Evolutionary conservation across 2,797 vertebrate genomes (phyloP), one percentile per base, ranked within the genome.

Genomic region (Muraenolepis orangiensis): DNA sequence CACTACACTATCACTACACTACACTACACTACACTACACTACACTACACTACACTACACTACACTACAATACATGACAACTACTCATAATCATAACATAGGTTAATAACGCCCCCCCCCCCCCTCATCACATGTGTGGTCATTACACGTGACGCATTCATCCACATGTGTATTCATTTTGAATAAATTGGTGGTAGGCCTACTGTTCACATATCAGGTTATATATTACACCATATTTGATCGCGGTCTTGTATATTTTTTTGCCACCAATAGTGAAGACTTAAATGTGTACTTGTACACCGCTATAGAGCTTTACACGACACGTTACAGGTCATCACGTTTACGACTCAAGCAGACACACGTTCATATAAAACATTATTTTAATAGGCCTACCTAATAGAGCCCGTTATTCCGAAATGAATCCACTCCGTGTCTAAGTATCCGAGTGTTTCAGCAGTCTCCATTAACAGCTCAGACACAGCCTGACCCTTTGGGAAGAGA

Each of bases 391-490:
- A 69, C n/a, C n/a, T n/a, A n/a, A 34, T 36, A 20, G n/a, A n/a
- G 32, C n/a, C 67, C 34, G 31, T 89, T 81, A 89, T 87, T 80
- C 80, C 91, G 88, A 78, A 85, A 88, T 85, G 81, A 78, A 88
- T 90, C 80, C 87, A 88, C 73, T 26, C 78, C 78, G 72, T 76
- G 77, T 76, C 13, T 23, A n/a, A 46, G 80, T 85, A 75, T 71
- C 75, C 77, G 84, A 77, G 78, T 80, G 76, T 76, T 79, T 83
- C 76, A 71, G 72, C 42, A 67, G 72, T 72, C 78, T 70, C 76
- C 87, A 74, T 85, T 81, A 85, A 86, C 28, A 30, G 26, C 32
- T 70, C 69, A 74, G 80, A 84, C 80, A 71, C 70, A 72, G 66
- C 77, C 31, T 85, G 87, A 90, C 88, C 86, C 88, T 90, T 88